Conservation (phyloP, 2,113 vertebrate genomes). For the Macaca mulatta region DNA sequence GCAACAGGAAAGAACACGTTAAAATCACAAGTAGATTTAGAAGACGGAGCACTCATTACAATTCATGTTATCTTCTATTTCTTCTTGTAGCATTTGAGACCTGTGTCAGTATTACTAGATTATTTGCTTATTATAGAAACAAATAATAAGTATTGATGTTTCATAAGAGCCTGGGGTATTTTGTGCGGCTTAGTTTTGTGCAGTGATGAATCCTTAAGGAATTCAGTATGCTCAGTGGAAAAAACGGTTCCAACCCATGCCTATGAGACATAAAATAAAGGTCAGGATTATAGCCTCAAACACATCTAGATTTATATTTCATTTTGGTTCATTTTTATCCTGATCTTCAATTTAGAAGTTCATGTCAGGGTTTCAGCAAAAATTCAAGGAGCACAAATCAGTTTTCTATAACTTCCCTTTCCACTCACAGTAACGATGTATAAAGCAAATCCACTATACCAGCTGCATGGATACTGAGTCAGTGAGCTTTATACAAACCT, state of each 20-base stretch:
- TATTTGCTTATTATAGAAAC: conserved; percentile 22
- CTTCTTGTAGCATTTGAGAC: conserved; percentile 37
- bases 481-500: not conserved
- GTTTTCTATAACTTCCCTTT: not conserved
- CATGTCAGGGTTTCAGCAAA: not conserved
- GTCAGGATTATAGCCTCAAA: not conserved
- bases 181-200: conserved; percentile 46
- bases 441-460: not conserved
- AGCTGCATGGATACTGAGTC: not conserved
- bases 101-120: not conserved
- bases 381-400: not conserved
- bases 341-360: conserved; percentile 37
- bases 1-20: conserved; percentile 74
- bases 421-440: not conserved
- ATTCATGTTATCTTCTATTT: conserved; percentile 46
- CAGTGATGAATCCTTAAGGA: not conserved
- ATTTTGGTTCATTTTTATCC: conserved; percentile 38
- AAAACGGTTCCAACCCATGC: conserved; percentile 24
- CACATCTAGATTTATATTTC: not conserved
- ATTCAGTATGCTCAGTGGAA: not conserved
- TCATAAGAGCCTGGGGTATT: not conserved
- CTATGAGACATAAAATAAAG: not conserved
- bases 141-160: conserved; percentile 25
- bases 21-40: conserved; percentile 77
- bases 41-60: conserved; percentile 66